A percentile compares a stretch with the other conserved stretches of the same genome.
phyloP scores from a whole-genome alignment of 2,888 invertebrate genomes.

The Leptopterna dolabrata region DNA sequence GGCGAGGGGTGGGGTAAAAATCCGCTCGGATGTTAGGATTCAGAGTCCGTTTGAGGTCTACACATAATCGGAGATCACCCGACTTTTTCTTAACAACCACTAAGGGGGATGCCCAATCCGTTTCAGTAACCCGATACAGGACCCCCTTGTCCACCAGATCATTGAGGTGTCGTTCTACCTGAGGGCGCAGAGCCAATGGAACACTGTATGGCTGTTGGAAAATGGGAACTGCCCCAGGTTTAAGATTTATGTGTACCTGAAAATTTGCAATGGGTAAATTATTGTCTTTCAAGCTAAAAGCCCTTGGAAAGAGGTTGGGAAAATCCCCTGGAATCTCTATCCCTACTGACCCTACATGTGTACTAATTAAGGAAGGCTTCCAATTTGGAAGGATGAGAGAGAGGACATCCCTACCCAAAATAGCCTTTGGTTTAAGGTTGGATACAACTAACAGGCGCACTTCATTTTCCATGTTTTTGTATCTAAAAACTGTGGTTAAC shows the following conservation, averaged over 20 bases:
- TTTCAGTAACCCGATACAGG: conserved; percentile 13
- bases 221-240: conserved; percentile 18
- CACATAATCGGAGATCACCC: conserved; percentile 64
- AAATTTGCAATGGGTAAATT: conserved; percentile 9
- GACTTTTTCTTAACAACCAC: conserved; percentile 64
- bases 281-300: neutral
- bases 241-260: conserved; percentile 23
- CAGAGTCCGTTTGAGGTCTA: conserved; percentile 64
- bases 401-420: conserved; percentile 8
- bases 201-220: conserved; percentile 28
- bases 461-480: too few species aligned
- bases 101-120: conserved; percentile 64
- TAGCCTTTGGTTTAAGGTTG: neutral
- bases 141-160: neutral
- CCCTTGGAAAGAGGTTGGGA: neutral
- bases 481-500: too few species aligned
- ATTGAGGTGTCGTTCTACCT: neutral
- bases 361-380: neutral
- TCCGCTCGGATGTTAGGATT: conserved; percentile 63
- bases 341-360: neutral
- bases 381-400: neutral
- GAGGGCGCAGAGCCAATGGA: conserved; percentile 14
- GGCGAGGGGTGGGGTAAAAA: conserved; percentile 64
- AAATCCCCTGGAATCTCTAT: neutral
- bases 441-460: neutral